Conservation (phyloP, 1,140 invertebrate species). For the Antheraea mylitta region DNA sequence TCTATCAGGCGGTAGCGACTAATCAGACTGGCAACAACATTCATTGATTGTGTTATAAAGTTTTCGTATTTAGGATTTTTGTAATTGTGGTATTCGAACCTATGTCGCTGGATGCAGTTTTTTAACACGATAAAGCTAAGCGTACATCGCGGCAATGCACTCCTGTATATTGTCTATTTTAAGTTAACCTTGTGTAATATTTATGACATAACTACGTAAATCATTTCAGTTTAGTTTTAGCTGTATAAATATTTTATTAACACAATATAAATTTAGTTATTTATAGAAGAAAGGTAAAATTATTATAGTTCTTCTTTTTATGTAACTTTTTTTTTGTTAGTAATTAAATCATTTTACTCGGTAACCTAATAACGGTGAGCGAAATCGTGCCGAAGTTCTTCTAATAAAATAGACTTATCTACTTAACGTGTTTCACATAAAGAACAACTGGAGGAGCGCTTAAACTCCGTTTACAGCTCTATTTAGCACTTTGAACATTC, state of each 20-base stretch:
- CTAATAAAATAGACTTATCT: conserved; percentile 3
- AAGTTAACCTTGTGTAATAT: conserved; percentile 18
- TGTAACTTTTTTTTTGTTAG: neutral
- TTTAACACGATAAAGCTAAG: too few species aligned
- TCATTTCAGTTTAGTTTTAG: conserved; percentile 4
- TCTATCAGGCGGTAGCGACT: too few species aligned
- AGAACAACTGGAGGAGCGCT: neutral
- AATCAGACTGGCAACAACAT: too few species aligned
- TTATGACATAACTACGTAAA: neutral
- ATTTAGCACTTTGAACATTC: neutral
- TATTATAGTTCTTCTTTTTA: neutral
- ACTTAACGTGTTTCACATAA: conserved; percentile 4
- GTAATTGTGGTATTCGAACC: too few species aligned
- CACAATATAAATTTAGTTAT: neutral
- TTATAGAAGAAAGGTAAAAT: neutral
- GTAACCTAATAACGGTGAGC: neutral
- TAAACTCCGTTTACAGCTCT: conserved; percentile 2
- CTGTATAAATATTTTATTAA: conserved; percentile 11
- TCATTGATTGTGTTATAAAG: too few species aligned
- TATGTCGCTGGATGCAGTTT: too few species aligned
- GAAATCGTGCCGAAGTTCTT: neutral
- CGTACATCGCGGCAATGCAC: too few species aligned
- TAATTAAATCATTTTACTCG: neutral
- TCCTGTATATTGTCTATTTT: conserved; percentile 16
- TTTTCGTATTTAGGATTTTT: too few species aligned